Evolutionary conservation across 2,797 vertebrate species (phyloP).

Genomic region (Pelobates cultripes): DNA sequence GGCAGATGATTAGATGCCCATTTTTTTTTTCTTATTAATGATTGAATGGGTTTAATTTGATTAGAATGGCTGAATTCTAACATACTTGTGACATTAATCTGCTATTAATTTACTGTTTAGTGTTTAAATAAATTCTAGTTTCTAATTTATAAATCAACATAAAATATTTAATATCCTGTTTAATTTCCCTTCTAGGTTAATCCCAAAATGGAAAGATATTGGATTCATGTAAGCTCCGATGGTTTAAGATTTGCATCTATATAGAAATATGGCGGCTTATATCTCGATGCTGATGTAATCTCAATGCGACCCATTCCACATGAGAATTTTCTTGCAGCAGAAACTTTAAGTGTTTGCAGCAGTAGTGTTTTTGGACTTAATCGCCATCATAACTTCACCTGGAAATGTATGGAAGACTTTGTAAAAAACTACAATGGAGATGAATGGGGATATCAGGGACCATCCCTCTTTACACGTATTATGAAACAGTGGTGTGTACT

Average conservation of each 20-base stretch:
- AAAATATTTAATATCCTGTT: no score
- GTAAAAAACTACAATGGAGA: not conserved
- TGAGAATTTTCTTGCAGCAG: constrained; percentile 17
- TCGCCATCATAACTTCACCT: not conserved
- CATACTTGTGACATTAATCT: no score
- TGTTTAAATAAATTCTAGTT: no score
- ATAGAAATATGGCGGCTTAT: constrained; percentile 16
- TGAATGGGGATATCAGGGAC: constrained; percentile 27
- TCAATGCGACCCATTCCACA: not conserved
- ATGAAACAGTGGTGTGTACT: constrained; percentile 9
- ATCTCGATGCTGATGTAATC: no score
- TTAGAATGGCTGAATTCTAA: no score
- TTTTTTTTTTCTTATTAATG: no score
- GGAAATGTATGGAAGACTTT: no score
- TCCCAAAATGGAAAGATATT: not conserved
- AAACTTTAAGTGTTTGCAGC: not conserved
- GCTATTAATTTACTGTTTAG: no score
- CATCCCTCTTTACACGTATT: constrained; percentile 1
- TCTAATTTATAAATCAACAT: no score
- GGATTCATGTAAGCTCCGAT: constrained; percentile 13
- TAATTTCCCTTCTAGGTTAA: not conserved
- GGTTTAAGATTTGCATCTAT: constrained; percentile 13
- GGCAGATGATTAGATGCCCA: no score
- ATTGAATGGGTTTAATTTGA: no score
- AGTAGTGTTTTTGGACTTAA: constrained; percentile 26